Percentiles rank a stretch among this genome's conserved stretches.
Evolutionary conservation across 2,113 vertebrate species (phyloP).

Genomic region (Nettapus auritus): DNA sequence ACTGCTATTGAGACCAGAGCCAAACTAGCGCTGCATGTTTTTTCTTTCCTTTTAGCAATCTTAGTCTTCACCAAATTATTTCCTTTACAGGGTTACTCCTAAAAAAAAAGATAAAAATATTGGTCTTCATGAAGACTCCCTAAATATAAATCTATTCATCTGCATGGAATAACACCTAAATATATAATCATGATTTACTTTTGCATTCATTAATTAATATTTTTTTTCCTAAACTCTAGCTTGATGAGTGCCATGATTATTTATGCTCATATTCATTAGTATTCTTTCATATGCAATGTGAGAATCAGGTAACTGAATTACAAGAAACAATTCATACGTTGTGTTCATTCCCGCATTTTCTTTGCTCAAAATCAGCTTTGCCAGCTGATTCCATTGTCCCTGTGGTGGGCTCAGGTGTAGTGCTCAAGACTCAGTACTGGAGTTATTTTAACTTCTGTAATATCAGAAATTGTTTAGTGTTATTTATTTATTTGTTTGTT

Average conservation of each 20-base stretch:
- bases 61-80: not conserved
- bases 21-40: not conserved
- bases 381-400: not conserved
- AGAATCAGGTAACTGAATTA: not conserved
- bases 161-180: not conserved
- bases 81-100: not conserved
- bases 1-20: not conserved
- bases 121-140: not conserved
- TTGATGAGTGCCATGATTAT: not conserved
- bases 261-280: not conserved
- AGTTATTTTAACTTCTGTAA: not conserved
- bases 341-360: not conserved
- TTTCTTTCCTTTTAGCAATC: not conserved
- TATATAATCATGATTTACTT: not conserved
- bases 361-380: not conserved
- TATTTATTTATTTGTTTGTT: not conserved
- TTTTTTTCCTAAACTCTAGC: not conserved
- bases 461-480: not conserved
- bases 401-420: not conserved
- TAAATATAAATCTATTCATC: not conserved
- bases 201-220: conserved; percentile 1
- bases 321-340: not conserved
- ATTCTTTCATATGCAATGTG: not conserved
- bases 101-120: not conserved
- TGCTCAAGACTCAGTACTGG: not conserved